These are phyloP conservation scores for Drosophila testacea DNA, from an alignment of 2,888 invertebrate species.

Conservation along the genomic window DNA sequence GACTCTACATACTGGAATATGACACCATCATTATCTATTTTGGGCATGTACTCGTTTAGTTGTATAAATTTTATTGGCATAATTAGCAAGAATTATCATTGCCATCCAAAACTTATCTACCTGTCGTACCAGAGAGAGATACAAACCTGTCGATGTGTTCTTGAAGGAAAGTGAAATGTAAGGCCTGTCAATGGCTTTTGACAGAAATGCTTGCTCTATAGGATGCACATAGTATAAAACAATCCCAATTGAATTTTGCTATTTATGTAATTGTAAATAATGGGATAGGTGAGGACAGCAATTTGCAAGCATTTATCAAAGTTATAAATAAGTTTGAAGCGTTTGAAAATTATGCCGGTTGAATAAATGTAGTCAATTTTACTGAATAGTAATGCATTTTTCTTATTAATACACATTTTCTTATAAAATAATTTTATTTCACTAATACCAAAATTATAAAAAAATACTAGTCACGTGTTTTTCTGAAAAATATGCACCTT, in stretches of 20 bases:
- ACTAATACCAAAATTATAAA: not conserved
- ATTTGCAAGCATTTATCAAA: constrained; percentile 29
- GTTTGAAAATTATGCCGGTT: not conserved
- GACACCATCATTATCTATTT: constrained; percentile 59
- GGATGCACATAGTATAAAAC: constrained; percentile 19
- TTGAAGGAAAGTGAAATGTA: constrained; percentile 59
- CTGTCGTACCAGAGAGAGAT: constrained; percentile 21
- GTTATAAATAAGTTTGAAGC: constrained; percentile 36
- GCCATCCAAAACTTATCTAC: constrained; percentile 50
- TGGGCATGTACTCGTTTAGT: constrained; percentile 17
- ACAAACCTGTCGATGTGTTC: constrained; percentile 32
- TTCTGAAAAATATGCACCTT: not conserved
- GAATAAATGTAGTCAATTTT: not conserved
- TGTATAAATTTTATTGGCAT: constrained; percentile 61
- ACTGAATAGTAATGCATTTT: not conserved
- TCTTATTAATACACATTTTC: not conserved
- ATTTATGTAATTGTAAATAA: constrained; percentile 41
- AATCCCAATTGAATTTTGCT: constrained; percentile 34
- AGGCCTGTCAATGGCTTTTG: constrained; percentile 35
- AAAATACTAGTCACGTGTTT: not conserved
- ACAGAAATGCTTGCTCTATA: constrained; percentile 10
- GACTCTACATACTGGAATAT: constrained; percentile 14
- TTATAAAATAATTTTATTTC: not conserved
- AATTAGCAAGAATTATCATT: constrained; percentile 61
- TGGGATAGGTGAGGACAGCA: constrained; percentile 16